Evolutionary conservation across 2,888 invertebrate species (phyloP).

Genomic region (Andrena fulva): DNA sequence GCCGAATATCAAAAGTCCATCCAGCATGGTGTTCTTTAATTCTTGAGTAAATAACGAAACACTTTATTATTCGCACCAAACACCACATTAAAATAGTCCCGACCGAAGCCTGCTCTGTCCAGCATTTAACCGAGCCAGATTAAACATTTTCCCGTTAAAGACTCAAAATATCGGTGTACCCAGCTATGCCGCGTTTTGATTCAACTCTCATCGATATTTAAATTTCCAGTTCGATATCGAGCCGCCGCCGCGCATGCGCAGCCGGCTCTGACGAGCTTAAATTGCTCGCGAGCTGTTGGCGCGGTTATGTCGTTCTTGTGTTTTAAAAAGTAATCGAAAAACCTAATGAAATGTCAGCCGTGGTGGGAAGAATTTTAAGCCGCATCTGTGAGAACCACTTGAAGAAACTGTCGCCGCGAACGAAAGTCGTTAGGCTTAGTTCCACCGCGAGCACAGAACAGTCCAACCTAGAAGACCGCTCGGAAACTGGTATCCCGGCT

Average conservation of each 20-base stretch:
- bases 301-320: neutral
- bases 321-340: neutral
- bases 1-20: neutral
- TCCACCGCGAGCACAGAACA: neutral
- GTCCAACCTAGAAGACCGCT: constrained; percentile 46
- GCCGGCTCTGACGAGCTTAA: neutral
- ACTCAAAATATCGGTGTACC: constrained; percentile 26
- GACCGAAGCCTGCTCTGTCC: neutral
- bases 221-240: constrained; percentile 25
- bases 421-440: constrained; percentile 48
- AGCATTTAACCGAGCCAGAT: neutral
- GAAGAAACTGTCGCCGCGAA: constrained; percentile 45
- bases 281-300: no score
- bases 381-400: constrained; percentile 52
- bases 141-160: neutral
- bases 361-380: constrained; percentile 59
- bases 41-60: neutral
- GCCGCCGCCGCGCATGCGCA: constrained; percentile 4
- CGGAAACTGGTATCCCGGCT: constrained; percentile 55
- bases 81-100: neutral
- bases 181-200: neutral
- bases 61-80: neutral
- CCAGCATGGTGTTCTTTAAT: no score
- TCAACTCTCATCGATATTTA: constrained; percentile 17
- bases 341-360: constrained; percentile 63